These are phyloP conservation scores for Diadophis punctatus DNA, from an alignment of 2,113 vertebrate species.

Conservation along the genomic window DNA sequence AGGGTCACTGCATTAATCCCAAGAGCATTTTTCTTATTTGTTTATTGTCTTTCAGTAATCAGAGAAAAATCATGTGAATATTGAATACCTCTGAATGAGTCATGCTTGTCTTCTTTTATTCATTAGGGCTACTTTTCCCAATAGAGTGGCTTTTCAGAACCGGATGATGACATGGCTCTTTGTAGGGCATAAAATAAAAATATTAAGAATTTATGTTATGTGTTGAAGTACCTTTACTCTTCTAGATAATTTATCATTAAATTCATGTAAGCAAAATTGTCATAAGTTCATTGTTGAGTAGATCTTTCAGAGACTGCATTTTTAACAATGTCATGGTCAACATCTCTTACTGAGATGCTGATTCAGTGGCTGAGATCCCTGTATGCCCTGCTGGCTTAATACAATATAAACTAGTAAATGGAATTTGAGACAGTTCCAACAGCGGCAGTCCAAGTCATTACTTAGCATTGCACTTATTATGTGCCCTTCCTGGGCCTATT, in stretches of 20 bases:
- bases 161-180: background rate
- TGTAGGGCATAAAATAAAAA: background rate
- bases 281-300: background rate
- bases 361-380: background rate
- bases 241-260: background rate
- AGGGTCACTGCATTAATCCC: background rate
- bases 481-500: background rate
- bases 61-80: slow-evolving; percentile 23
- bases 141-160: background rate
- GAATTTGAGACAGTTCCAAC: background rate
- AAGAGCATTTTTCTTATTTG: slow-evolving; percentile 3
- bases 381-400: background rate
- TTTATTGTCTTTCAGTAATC: slow-evolving; percentile 38
- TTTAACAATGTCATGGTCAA: background rate
- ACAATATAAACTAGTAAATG: background rate
- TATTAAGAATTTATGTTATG: background rate
- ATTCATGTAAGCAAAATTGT: background rate
- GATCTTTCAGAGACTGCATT: background rate
- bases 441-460: background rate
- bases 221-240: background rate
- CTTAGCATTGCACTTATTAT: background rate
- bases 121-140: background rate
- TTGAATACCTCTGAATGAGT: slow-evolving; percentile 41
- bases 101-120: background rate
- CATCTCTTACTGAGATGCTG: background rate